These are phyloP conservation scores for Pipra filicauda DNA, from an alignment of 2,113 vertebrate species.

Conservation along the genomic window DNA sequence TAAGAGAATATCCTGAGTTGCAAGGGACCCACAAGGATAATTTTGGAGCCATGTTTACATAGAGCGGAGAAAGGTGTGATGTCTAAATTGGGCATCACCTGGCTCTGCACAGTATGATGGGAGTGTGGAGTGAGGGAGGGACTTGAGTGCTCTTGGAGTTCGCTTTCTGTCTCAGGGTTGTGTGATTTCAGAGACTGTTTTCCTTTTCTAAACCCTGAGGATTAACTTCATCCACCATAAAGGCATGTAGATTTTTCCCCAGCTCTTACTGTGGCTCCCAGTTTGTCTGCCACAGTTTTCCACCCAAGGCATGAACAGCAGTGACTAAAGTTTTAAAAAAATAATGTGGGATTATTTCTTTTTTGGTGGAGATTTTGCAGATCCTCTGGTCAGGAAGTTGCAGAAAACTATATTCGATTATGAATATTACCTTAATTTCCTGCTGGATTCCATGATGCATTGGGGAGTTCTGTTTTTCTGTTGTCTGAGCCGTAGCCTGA, in stretches of 20 bases:
- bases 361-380: neutral
- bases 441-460: neutral
- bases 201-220: fast-evolving
- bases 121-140: no score
- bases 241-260: neutral
- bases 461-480: neutral
- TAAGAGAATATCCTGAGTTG: no score
- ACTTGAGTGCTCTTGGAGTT: neutral
- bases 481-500: neutral
- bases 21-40: no score
- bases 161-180: neutral
- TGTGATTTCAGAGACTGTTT: neutral
- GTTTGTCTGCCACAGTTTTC: neutral
- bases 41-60: no score
- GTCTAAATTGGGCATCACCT: no score
- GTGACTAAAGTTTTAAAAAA: neutral
- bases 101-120: no score
- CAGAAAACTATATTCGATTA: neutral
- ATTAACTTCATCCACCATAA: neutral
- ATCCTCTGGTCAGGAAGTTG: neutral
- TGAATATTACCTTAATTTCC: conserved; percentile 27
- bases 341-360: neutral
- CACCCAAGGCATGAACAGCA: neutral
- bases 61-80: no score
- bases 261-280: neutral